A percentile compares a stretch with the other conserved stretches of the same genome.
These are phyloP conservation scores for Oryctolagus cuniculus DNA, from an alignment of 2,113 vertebrate genomes.

Conservation along the genomic window mOryCun1.1 NC_091434.1:20585501-20586000, in stretches of 20 bases:
- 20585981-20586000: neutral
- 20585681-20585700: neutral
- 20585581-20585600: neutral
- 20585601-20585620: neutral
- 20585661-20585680: neutral
- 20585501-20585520: neutral
- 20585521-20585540: neutral
- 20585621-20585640: neutral
- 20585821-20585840: neutral
- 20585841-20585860: neutral
- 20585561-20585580: neutral
- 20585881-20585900: slow-evolving; percentile 7
- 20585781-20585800: neutral
- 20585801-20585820: neutral
- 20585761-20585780: neutral
- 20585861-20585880: neutral
- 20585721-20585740: neutral
- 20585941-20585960: neutral
- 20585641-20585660: neutral
- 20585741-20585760: too few species aligned
- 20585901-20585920: neutral
- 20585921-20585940: neutral
- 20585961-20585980: neutral
- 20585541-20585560: neutral
- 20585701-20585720: neutral